Evolutionary conservation across 1,140 invertebrate genomes (phyloP).

Genomic region (Drosophila rhopaloa): DNA sequence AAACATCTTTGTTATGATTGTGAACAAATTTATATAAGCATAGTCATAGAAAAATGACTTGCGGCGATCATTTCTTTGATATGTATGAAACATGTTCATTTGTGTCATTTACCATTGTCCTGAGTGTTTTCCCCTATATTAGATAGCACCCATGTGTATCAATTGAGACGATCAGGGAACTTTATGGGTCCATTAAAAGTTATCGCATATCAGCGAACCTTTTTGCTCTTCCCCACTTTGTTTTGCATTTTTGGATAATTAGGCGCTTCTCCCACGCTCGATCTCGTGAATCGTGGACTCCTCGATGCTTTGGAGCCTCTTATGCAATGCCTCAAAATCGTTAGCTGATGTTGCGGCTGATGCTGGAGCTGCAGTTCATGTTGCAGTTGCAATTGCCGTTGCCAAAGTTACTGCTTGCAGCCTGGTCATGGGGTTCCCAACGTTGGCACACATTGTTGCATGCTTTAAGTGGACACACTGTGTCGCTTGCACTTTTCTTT

Average conservation of each 20-base stretch:
- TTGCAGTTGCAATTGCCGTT: constrained; percentile 15
- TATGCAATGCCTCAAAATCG: constrained; percentile 55
- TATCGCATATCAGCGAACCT: constrained; percentile 25
- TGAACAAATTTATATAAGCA: neutral
- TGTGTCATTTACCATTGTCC: neutral
- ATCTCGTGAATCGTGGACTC: constrained; percentile 30
- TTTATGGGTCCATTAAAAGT: constrained; percentile 29
- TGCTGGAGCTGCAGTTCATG: constrained; percentile 12
- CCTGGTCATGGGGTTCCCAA: constrained; percentile 16
- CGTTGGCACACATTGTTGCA: constrained; percentile 56
- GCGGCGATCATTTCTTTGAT: neutral
- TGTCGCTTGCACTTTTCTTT: constrained; percentile 53
- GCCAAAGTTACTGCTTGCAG: constrained; percentile 10
- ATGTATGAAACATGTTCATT: too few relatives aligned
- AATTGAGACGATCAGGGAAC: constrained; percentile 1
- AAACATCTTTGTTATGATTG: neutral
- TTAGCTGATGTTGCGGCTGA: constrained; percentile 24
- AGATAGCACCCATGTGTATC: neutral
- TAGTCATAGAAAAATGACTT: neutral
- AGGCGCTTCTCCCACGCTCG: constrained; percentile 41
- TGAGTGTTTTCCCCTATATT: neutral
- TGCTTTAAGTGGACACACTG: constrained; percentile 65
- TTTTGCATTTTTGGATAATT: constrained; percentile 44
- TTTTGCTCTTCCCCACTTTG: constrained; percentile 9
- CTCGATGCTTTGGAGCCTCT: constrained; percentile 27